Evolutionary conservation across 2,113 vertebrate genomes (phyloP), one percentile per base, ranked within the genome.

Genomic region (Mormoops blainvillei): DNA sequence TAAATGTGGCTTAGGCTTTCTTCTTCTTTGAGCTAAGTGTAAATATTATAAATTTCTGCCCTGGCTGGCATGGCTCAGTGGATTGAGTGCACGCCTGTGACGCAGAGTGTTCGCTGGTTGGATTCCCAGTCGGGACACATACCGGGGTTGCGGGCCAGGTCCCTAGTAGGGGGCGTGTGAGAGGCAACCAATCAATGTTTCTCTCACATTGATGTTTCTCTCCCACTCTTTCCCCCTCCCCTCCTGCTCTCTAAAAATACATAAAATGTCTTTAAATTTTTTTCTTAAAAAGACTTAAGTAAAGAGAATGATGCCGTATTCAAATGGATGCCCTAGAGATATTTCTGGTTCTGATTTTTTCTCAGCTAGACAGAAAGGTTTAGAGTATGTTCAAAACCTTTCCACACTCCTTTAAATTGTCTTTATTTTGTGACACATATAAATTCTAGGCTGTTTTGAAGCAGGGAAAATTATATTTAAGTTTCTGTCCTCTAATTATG

Each of bases 391-490:
- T 54, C 43, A 92, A 61, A 92, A 68, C 24, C 33, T 83, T 71
- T 74, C 5, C 50, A 87, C 12, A 41, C 6, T 94, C 7, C 28
- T 90, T 83, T 70, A 81, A 85, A 56, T 70, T 80, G 11, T 73
- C 81, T 77, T 96, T 45, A 43, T 61, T 70, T 77, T 88, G 26
- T 82, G 41, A 91, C 16, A 48, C 31, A 36, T 54, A 20, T 74
- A 70, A 36, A 68, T 82, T 77, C 41, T 41, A 70, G 6, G 70
- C 33, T 70, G 5, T 63, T 89, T 58, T 89, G n/a, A 92, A 87
- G 7, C 80, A 92, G 38, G 65, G 89, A 96, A 87, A 90, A 80
- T 68, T 92, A n/a, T 84, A 83, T 91, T 76, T 81, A n/a, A n/a
- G 10, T 61, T 58, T 84, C 84, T 71, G 10, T 91, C 12, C 70